Base-by-base conservation (phyloP, 37 sponge, comb jelly and placozoan genomes). In the Corticium candelabrum region DNA sequence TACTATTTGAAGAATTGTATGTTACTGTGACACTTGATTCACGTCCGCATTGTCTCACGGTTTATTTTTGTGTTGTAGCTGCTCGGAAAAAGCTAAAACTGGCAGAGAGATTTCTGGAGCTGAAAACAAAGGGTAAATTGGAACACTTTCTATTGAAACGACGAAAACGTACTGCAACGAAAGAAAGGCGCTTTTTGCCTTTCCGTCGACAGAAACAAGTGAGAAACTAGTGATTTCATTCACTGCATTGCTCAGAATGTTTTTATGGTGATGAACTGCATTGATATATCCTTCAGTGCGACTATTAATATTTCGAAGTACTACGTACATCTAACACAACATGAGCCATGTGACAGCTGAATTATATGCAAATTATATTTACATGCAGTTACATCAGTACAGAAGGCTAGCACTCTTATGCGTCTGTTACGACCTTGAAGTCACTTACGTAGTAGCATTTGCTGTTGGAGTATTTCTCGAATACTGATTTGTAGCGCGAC, bases 391-490 rank as follows among this genome's bases (percentile, higher is more conserved):
- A n/a, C n/a, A n/a, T n/a, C n/a, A n/a, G n/a, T n/a, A n/a, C n/a
- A n/a, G n/a, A n/a, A n/a, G n/a, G 21, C 62, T 21, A 50, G 11
- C 11, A 50, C 21, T 50, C 21, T 21, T 50, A 50, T 50, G 21
- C 62, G 11, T 11, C 62, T 27, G 15, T 50, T 11, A 50, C 62
- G 62, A 11, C 21, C 15, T 50, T 21, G 21, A 27, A 21, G 15
- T 21, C 15, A 50, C 62, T 50, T 11, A 50, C 62, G 21, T 50
- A 50, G 21, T 50, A 21, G 62, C 62, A 11, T 21, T 11, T 50
- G 62, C 15, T 21, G 21, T 50, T 56, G 40, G 78, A 31, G 37
- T 78, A 83, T 78, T 83, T 83, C 43, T 79, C 79, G 27, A 36
- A 37, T 21, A 69, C 67, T 0, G 73, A 27, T 1, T 33, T 39